These are phyloP conservation scores for Chloroceryle inda DNA, from an alignment of 2,797 vertebrate genomes.

Conservation along the genomic window DNA sequence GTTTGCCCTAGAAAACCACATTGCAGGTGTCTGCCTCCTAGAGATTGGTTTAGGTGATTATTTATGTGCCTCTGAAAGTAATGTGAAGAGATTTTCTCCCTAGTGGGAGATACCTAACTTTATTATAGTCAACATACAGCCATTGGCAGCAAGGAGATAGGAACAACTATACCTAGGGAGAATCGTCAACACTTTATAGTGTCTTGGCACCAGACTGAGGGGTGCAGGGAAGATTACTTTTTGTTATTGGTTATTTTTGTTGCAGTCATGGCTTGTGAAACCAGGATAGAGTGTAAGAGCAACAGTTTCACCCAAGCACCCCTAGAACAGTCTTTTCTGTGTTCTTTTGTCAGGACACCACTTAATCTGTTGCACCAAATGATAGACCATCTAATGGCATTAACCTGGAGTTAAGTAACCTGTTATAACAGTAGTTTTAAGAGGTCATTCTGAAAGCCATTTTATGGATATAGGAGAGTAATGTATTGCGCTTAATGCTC, in stretches of 20 bases:
- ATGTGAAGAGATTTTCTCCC: neutral
- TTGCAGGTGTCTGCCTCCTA: neutral
- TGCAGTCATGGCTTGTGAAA: neutral
- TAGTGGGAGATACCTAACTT: neutral
- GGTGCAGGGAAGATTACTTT: neutral
- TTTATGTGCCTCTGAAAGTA: neutral
- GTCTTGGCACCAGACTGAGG: neutral
- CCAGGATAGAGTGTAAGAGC: neutral
- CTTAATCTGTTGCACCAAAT: neutral
- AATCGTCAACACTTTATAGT: neutral
- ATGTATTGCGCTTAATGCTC: neutral
- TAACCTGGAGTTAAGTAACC: neutral
- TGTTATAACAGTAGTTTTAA: neutral
- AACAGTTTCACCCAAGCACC: neutral
- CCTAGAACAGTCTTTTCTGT: fast-evolving
- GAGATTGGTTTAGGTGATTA: neutral
- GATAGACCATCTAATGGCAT: neutral
- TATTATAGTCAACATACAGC: neutral
- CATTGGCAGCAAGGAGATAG: neutral
- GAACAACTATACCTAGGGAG: neutral
- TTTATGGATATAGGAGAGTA: neutral
- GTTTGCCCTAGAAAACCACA: neutral
- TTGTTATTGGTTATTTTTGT: neutral
- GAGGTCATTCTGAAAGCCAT: neutral
- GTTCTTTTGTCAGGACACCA: neutral